Evolutionary conservation across 2,888 invertebrate species (phyloP), one percentile per base, ranked within the genome.

Genomic region (Protophormia terraenovae): DNA sequence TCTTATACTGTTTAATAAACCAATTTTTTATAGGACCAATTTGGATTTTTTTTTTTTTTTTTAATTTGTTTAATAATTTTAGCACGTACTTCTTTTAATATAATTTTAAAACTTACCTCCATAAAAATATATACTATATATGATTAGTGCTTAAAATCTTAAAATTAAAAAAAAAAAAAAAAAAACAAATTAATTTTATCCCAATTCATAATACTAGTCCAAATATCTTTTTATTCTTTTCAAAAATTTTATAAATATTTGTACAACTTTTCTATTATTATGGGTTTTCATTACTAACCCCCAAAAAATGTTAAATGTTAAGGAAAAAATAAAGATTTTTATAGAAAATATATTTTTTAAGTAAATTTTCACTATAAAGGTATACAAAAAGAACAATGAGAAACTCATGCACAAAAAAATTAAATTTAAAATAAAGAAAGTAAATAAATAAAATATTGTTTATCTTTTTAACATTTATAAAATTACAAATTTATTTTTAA

Each of bases 381-480:
- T 35, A 2, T 29, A 50, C 6, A 32, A 32, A 73, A 69, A 55
- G 19, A 14, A 29, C 12, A 16, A 8, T 64, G 38, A 64, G 53
- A 53, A 19, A 3, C n/a, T n/a, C n/a, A n/a, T n/a, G n/a, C n/a
- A 10, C 27, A 10, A 41, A n/a, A 4, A n/a, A n/a, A 41, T 12
- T n/a, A 16, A 75, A 50, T 38, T 64, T 24, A 14, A 55, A 55
- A 55, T 67, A 22, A 41, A 76, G 29, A 41, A 53, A 41, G 32
- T 55, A 29, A 41, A 55, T n/a, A 35, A 41, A 76, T 24, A 4
- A n/a, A 60, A 22, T 55, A 16, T 35, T 35, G 47, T 73, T 73
- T 47, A 60, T 47, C 10, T 6, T 62, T 35, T 24, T 12, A 47
- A 72, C 16, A 58, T 8, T 6, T 53, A 41, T 1, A 45, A 35